These are phyloP conservation scores for Dryocosmus kuriphilus DNA, from an alignment of 2,888 invertebrate genomes.

Conservation along the genomic window DNA sequence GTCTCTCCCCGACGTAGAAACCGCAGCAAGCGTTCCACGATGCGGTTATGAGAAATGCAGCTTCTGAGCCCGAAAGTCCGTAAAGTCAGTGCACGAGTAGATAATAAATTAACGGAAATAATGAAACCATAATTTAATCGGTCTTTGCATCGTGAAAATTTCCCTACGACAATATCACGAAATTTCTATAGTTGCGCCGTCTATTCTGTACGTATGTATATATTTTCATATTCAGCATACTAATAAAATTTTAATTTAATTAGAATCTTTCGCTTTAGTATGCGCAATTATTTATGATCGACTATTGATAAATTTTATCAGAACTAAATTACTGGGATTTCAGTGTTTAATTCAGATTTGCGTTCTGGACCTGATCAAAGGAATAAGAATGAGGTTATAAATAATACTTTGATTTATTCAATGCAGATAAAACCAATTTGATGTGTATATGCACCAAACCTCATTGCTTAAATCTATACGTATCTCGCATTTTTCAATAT, in stretches of 20 bases:
- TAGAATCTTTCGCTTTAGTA: too few relatives aligned
- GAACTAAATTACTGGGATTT: background rate
- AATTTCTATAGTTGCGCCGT: too few relatives aligned
- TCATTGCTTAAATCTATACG: background rate
- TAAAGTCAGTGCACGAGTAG: constrained; percentile 56
- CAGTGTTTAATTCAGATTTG: background rate
- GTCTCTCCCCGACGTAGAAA: constrained; percentile 54
- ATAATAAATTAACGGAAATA: constrained; percentile 75
- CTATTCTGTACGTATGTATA: too few relatives aligned
- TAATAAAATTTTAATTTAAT: too few relatives aligned
- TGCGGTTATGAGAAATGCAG: constrained; percentile 45
- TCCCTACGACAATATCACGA: constrained; percentile 16
- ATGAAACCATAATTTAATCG: constrained; percentile 71
- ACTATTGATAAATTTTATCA: background rate
- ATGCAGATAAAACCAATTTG: background rate
- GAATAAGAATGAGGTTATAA: background rate
- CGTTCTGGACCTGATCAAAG: background rate
- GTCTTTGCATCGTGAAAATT: constrained; percentile 1
- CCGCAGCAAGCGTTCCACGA: constrained; percentile 39
- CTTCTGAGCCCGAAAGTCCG: constrained; percentile 44
- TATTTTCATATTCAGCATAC: background rate
- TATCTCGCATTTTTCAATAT: background rate
- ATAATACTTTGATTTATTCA: background rate
- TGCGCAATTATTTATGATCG: too few relatives aligned
- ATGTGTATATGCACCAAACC: background rate